Evolutionary conservation across 2,113 vertebrate genomes (phyloP), one percentile per base, ranked within the genome.

Genomic region (Tyto alba): DNA sequence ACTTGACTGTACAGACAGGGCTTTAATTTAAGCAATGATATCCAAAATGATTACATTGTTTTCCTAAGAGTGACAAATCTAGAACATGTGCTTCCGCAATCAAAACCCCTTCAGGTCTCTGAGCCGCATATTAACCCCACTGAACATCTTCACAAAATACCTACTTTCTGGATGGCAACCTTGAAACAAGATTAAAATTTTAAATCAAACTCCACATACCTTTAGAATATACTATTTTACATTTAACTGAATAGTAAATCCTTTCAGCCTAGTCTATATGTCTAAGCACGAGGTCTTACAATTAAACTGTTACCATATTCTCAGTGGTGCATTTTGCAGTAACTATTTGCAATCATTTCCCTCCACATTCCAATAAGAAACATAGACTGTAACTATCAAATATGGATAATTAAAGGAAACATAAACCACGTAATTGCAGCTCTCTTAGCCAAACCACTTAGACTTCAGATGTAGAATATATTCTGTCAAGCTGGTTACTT

Each of bases 361-460:
- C 69, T 89, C 57, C 50, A 56, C 11, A 23, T 45, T 93, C 71
- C 76, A 89, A 5, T 30, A 90, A 63, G 79, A 89, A 86, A 92
- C 60, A 59, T 0, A 57, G 29, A 53, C 53, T 83, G 26, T 15
- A 92, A 72, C 85, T 73, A 83, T 64, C 30, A 92, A 69, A 90
- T 7, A 73, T 29, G 38, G 83, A 83, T 86, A 94, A 92, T 92
- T 90, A 90, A 95, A 93, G 38, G 78, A 90, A 90, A 89, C 59
- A 82, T 75, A 95, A 97, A 86, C 63, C 67, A 83, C 3, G 0
- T 86, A 95, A 95, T 47, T 90, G 68, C 52, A 90, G 64, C 22
- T 77, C 55, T 27, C 74, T 89, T 85, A 85, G 77, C 18, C 62
- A 85, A 95, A 75, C 8, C 57, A 89, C 57, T 91, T 60, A 75